Evolutionary conservation across 2,797 vertebrate species (phyloP).

Genomic region (Diplodus puntazzo): DNA sequence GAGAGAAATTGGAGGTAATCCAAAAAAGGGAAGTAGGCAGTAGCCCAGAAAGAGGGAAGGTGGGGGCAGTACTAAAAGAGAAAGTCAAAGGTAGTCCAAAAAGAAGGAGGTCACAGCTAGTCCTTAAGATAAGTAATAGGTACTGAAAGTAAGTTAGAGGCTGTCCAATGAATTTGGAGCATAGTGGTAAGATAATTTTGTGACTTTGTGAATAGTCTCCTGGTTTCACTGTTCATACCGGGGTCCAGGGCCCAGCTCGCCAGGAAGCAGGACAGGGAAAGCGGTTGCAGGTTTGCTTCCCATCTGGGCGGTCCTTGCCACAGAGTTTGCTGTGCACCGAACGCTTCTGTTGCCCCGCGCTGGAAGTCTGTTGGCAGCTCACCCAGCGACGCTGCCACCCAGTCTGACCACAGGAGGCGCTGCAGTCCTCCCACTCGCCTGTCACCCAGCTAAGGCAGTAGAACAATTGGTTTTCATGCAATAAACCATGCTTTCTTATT

Average conservation of each 20-base stretch:
- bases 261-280: conserved; percentile 91
- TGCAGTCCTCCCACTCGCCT: conserved; percentile 94
- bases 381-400: conserved; percentile 92
- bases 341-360: conserved; percentile 83
- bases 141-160: not conserved
- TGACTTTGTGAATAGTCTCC: not conserved
- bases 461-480: conserved; percentile 1
- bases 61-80: not conserved
- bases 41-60: not conserved
- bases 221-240: conserved; percentile 75
- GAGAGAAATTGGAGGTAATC: not conserved
- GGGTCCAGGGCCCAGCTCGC: conserved; percentile 93
- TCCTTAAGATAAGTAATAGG: too few species aligned
- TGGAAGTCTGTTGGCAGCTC: conserved; percentile 89
- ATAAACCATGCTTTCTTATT: not conserved
- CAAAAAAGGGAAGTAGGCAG: not conserved
- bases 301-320: conserved; percentile 88
- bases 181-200: not conserved
- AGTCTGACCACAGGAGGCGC: conserved; percentile 91
- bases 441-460: conserved; percentile 89
- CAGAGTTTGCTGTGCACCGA: conserved; percentile 93
- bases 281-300: conserved; percentile 91
- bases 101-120: not conserved
- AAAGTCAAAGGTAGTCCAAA: not conserved
- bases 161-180: not conserved